Base-by-base conservation (phyloP, 2,888 invertebrate genomes). In the Thecophora atra region DNA sequence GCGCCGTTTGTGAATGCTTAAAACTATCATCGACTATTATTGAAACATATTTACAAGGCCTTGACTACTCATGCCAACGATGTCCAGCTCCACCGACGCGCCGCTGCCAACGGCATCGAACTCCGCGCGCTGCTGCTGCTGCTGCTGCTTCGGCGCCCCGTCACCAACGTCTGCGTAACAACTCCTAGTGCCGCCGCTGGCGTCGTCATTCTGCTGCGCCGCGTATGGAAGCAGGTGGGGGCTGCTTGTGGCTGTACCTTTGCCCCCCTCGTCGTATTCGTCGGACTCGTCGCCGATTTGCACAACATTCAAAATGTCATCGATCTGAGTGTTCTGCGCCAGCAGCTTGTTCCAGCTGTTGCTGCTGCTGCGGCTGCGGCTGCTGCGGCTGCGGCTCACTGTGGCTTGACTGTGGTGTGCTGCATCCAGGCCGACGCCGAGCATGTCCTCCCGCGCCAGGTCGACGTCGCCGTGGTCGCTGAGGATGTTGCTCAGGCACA, bases 401-500 rank as follows among this genome's bases (percentile, higher is more conserved):
- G 42, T 24, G 30, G 44, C 21, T 19, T 54, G 54, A 51, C 75
- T 74, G 51, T 77, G 76, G 60, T 76, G 73, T 65, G 2, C 70
- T 42, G 26, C 67, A 63, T 42, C 62, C 37, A 42, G 58, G 74
- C 24, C 28, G 52, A 54, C 19, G 8, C 51, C 71, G 30, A 76
- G 75, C 47, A 76, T 71, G 47, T 72, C 74, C 7, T 75, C 74
- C 28, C 76, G 73, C 13, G 75, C 75, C 30, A 70, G 73, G 15
- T 68, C 74, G 54, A 37, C 73, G 52, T 81, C 80, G 42, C 80
- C 81, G 54, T 81, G 80, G 47, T 82, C 84, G 70, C 77, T 83
- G 21, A 83, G 78, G 62, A 83, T 81, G 70, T 81, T 83, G 63
- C 79, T 83, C 70, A 83, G 77, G 72, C 83, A 83, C 76, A 83